These are phyloP conservation scores for Hypomecis atomaria DNA, from an alignment of 2,888 invertebrate species.

Conservation along the genomic window DNA sequence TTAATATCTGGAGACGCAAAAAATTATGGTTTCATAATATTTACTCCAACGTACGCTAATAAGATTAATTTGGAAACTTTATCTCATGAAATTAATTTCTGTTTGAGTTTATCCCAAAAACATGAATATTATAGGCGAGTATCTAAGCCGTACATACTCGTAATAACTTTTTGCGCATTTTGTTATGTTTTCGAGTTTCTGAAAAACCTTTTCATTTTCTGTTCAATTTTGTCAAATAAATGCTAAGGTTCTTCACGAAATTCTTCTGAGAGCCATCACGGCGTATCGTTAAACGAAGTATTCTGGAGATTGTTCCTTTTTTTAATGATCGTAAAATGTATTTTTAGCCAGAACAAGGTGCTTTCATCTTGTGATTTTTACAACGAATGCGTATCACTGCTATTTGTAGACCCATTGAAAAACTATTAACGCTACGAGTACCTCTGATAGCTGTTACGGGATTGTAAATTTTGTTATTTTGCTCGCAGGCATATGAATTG, in stretches of 20 bases:
- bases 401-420: not conserved
- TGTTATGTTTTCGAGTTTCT: conserved; percentile 8
- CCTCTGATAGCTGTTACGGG: conserved; percentile 10
- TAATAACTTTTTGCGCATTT: conserved; percentile 1
- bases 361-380: conserved; percentile 19
- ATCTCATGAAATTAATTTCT: not conserved
- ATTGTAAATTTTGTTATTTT: not conserved
- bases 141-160: conserved; percentile 1
- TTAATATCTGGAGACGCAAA: not conserved
- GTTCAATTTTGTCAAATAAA: conserved; percentile 6
- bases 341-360: conserved; percentile 15
- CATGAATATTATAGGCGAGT: not conserved
- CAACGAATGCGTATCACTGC: not conserved
- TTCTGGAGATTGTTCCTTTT: conserved; percentile 5
- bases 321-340: conserved; percentile 28
- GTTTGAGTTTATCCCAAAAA: conserved; percentile 14
- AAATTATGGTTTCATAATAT: not conserved
- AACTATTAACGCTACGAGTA: conserved; percentile 1
- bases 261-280: not conserved
- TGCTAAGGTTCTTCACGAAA: not conserved
- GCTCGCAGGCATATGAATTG: too few relatives aligned
- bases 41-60: too few relatives aligned
- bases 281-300: conserved; percentile 5
- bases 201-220: conserved; percentile 1
- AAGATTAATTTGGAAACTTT: not conserved